These are phyloP conservation scores for Pomacea maculata DNA, from an alignment of 1,140 invertebrate genomes.

Conservation along the genomic window DNA sequence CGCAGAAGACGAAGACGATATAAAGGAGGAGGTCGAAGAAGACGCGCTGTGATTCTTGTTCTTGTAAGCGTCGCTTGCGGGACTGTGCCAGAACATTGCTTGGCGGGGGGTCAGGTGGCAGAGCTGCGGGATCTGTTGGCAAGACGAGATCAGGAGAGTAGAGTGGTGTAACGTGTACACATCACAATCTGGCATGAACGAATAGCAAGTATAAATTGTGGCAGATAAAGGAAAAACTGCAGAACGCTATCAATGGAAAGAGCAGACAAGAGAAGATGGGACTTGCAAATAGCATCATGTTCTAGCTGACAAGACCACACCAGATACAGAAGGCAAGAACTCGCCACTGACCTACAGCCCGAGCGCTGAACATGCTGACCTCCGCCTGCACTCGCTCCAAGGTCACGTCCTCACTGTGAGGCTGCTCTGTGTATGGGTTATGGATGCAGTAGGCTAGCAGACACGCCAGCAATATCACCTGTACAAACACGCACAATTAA, in stretches of 20 bases:
- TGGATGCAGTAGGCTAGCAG: slow-evolving; percentile 33
- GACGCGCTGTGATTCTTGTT: slow-evolving; percentile 12
- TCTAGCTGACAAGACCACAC: too few species aligned
- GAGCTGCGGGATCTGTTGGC: slow-evolving; percentile 9
- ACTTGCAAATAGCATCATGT: too few species aligned
- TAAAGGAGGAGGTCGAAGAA: slow-evolving; percentile 20
- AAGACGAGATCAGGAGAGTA: too few species aligned
- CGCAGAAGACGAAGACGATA: slow-evolving; percentile 18
- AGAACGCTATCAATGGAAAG: too few species aligned
- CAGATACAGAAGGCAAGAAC: too few species aligned
- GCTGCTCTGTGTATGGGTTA: slow-evolving; percentile 5
- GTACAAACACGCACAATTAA: not conserved
- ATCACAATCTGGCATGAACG: too few species aligned
- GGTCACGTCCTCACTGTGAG: not conserved
- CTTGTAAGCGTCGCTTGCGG: slow-evolving; percentile 4
- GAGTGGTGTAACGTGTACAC: too few species aligned
- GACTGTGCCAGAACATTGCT: not conserved
- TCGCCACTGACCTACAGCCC: too few species aligned
- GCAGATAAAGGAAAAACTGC: too few species aligned
- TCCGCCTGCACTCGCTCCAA: slow-evolving; percentile 14
- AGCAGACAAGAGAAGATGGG: too few species aligned
- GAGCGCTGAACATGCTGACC: slow-evolving; percentile 15
- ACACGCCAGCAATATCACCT: slow-evolving; percentile 39
- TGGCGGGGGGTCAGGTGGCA: slow-evolving; percentile 12
- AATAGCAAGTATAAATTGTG: too few species aligned